Evolutionary conservation across 2,888 invertebrate genomes (phyloP), one percentile per base, ranked within the genome.

Genomic region (Harpalus rubripes): DNA sequence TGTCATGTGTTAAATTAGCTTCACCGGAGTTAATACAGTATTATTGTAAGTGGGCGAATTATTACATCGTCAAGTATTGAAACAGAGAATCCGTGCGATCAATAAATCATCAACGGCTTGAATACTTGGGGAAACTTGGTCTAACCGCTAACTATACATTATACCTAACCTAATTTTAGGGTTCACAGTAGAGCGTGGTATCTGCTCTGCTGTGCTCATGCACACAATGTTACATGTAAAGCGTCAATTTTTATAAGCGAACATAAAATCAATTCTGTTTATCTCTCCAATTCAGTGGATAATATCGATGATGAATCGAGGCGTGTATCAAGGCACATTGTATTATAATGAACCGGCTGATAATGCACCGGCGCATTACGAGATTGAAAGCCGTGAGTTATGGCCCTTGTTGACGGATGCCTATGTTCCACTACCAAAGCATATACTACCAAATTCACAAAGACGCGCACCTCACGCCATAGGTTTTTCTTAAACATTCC

Each of bases 271-370:
- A 83, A 83, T 83, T 83, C 83, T 74, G 83, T 83, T 76, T 76
- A 83, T 83, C 83, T 83, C 59, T 83, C 44, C 74, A 83, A 76
- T 83, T 74, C 83, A 76, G 61, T 76, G 83, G 83, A 59, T 83
- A 83, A 83, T 83, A 83, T 83, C 74, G 83, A 76, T 83, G 83
- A 83, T 83, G 83, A 83, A 83, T 83, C 76, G 83, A 74, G 83
- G 83, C 61, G 83, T 76, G 83, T 74, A 61, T 39, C 74, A 58
- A 56, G 59, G 59, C 32, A 83, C 76, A 83, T 83, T 83, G 83
- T 83, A 83, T 83, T 83, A 83, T 83, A 83, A 83, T 83, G 83
- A 83, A 83, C 65, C 74, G n/a, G 63, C 22, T 74, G 83, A 83
- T 83, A 83, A 83, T 83, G 72, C 72, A 59, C 59, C 52, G 65